Base-by-base conservation (phyloP, 2,888 invertebrate genomes). In the Cryptus armator region DNA sequence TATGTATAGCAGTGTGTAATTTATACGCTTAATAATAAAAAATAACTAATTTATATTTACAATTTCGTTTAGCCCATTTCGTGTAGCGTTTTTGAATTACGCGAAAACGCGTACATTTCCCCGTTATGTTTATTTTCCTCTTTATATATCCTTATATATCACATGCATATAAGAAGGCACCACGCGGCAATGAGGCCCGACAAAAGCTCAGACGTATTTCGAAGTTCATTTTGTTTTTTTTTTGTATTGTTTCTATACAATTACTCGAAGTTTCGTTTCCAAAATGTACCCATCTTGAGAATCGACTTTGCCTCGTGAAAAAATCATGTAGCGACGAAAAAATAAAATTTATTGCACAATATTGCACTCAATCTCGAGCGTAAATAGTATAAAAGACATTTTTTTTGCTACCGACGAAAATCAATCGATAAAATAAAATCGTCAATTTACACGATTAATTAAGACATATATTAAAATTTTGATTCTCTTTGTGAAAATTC, bases 111-210 rank as follows among this genome's bases (percentile, higher is more conserved):
- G 43, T 19, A 80, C 51, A 53, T 56, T 44, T 46, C 67, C 67
- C 37, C 19, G 48, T 44, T 48, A 32, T 46, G 24, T 62, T 74
- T 19, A 66, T 67, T 67, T 78, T 82, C 83, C 88, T 90, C 72
- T 87, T 59, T 71, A 68, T 77, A 19, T 78, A 85, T 84, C 59
- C 91, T 91, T 89, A 89, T 91, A 91, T 91, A 90, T 90, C 91
- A 91, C 88, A 87, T 88, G 88, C 89, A 90, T 90, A 89, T 90
- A 91, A 91, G 90, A 90, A 91, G 90, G 89, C 91, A 91, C 90
- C 90, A 90, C 72, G 64, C 77, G 59, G 51, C 62, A 77, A 82
- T 71, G 59, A 75, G 79, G 81, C 80, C 77, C 66, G 81, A 48
- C 62, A 80, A 83, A 75, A 79, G 68, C 83, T 74, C 64, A 32